Percentiles rank a stretch among this genome's conserved stretches.
Conservation (phyloP, 2,113 vertebrate species). For the Hemiscyllium ocellatum region DNA sequence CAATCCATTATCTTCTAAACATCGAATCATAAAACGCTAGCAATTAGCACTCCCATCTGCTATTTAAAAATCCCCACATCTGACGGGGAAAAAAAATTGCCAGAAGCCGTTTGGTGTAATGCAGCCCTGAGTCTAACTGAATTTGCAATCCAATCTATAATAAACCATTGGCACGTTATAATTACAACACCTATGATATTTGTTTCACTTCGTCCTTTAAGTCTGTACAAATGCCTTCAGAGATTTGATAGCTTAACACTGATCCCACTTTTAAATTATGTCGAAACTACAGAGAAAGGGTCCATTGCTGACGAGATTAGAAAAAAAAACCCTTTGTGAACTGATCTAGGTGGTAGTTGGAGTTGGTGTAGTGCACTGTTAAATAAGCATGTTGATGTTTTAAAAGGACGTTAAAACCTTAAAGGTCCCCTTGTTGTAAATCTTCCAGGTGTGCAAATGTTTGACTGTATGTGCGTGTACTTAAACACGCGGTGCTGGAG, state of each 20-base stretch:
- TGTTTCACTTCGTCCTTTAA: background rate
- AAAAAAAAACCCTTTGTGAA: background rate
- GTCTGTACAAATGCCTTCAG: slow-evolving; percentile 17
- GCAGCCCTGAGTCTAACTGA: background rate
- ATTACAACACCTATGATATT: background rate
- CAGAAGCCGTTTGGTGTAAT: background rate
- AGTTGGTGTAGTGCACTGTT: background rate
- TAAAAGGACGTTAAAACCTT: slow-evolving; percentile 9
- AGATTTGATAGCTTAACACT: background rate
- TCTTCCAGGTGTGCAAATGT: slow-evolving; percentile 14
- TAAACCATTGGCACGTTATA: background rate
- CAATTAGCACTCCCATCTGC: slow-evolving; percentile 1
- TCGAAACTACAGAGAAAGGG: slow-evolving; percentile 7
- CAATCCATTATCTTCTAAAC: slow-evolving; percentile 33
- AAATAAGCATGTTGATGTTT: background rate
- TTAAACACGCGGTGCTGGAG: background rate
- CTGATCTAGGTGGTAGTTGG: background rate
- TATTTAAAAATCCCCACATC: slow-evolving; percentile 11
- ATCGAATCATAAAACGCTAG: slow-evolving; percentile 25
- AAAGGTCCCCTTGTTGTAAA: slow-evolving; percentile 24
- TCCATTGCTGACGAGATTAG: background rate
- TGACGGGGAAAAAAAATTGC: background rate
- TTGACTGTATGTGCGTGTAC: background rate
- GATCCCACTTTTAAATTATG: background rate
- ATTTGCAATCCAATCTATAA: background rate